A percentile compares a stretch with the other conserved stretches of the same genome.
Evolutionary conservation across 2,888 invertebrate genomes (phyloP).

Genomic region (Seira musarum): DNA sequence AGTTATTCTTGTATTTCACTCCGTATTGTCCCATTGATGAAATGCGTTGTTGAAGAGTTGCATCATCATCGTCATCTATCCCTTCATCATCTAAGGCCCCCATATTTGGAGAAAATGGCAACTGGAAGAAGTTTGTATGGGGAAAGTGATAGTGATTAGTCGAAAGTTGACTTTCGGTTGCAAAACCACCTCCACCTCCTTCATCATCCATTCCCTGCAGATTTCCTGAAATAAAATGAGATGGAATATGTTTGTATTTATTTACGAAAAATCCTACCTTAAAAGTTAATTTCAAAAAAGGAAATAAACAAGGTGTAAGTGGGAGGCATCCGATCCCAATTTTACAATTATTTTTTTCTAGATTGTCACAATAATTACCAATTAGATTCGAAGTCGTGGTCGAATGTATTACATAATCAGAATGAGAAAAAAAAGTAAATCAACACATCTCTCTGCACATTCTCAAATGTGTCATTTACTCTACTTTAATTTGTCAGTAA

Average conservation of each 20-base stretch:
- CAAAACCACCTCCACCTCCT: conserved; percentile 2
- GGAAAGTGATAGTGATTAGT: background rate
- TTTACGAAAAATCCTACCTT: background rate
- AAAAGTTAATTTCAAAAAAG: background rate
- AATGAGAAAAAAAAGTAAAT: no score
- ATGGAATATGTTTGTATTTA: background rate
- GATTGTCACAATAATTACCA: no score
- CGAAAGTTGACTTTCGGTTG: conserved; percentile 10
- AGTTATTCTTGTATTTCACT: conserved; percentile 34
- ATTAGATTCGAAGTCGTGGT: no score
- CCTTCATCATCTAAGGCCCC: background rate
- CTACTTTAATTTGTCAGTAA: no score
- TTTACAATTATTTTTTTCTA: no score
- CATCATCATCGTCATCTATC: conserved; percentile 27
- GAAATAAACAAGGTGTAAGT: background rate
- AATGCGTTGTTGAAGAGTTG: conserved; percentile 32
- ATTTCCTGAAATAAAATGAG: conserved; percentile 36
- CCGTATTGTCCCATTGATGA: conserved; percentile 45
- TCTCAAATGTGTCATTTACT: no score
- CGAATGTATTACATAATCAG: no score
- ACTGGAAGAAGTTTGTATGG: conserved; percentile 12
- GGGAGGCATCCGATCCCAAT: background rate
- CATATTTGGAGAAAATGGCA: background rate
- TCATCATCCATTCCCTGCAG: conserved; percentile 28
- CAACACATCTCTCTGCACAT: no score